Percentiles rank a stretch among this genome's conserved stretches.
These are phyloP conservation scores for Rhagonycha fulva DNA, from an alignment of 2,888 invertebrate genomes.

Conservation along the genomic window DNA sequence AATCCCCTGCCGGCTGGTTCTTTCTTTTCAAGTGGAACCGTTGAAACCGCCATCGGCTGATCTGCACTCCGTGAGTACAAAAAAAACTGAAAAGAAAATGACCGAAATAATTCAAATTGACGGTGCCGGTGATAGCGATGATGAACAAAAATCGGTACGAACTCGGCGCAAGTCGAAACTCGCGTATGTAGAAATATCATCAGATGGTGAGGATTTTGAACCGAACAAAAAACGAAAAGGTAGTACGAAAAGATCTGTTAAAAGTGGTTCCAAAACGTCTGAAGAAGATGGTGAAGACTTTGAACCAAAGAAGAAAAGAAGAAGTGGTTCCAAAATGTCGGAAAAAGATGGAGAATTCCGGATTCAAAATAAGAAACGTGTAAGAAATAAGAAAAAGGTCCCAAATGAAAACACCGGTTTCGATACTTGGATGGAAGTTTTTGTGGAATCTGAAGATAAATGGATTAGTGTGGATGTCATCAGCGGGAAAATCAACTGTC, in stretches of 20 bases:
- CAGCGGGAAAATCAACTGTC: constrained; percentile 74
- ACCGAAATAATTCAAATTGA: not conserved
- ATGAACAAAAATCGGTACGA: not conserved
- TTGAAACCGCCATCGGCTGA: constrained; percentile 69
- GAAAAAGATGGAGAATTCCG: not conserved
- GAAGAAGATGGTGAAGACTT: not conserved
- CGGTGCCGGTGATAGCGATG: not conserved
- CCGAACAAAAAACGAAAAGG: not conserved
- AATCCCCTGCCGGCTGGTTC: constrained; percentile 77
- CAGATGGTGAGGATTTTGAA: not conserved
- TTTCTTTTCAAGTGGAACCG: constrained; percentile 79
- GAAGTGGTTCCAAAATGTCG: not conserved
- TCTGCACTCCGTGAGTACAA: constrained; percentile 64
- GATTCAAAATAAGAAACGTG: constrained; percentile 57
- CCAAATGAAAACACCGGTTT: constrained; percentile 54
- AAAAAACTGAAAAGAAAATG: constrained; percentile 19
- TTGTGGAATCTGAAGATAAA: constrained; percentile 79
- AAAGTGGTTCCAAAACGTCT: not conserved
- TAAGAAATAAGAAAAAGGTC: constrained; percentile 50
- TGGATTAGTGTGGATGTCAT: constrained; percentile 86
- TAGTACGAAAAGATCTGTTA: not conserved
- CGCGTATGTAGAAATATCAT: not conserved
- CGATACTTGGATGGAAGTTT: constrained; percentile 88
- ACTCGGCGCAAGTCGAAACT: not conserved
- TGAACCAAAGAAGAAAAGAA: not conserved